Base-by-base conservation (phyloP, 2,888 invertebrate genomes). In the Smittia sp. region DNA sequence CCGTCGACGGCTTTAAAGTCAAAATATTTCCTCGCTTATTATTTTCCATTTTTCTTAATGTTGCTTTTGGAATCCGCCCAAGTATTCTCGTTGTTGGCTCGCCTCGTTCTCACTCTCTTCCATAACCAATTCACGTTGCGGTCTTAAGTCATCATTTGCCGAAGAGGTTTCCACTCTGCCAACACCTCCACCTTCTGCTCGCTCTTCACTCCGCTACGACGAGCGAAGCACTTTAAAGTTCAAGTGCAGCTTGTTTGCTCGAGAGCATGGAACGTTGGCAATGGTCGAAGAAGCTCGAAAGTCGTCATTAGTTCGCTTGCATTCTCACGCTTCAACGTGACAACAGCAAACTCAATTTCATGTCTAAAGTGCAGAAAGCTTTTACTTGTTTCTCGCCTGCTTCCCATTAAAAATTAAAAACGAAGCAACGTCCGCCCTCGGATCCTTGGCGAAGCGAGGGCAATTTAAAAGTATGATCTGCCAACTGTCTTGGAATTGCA, bases 171-270 rank as follows among this genome's bases (percentile, higher is more conserved):
- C 58, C 18, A 58, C 58, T 58, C 18, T 20, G 6, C 22, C 22
- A 22, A 22, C 58, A 58, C 58, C 13, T 22, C 18, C 18, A 22
- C 22, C 1, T 1, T 58, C 18, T n/a, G n/a, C n/a, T n/a, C n/a
- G n/a, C n/a, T n/a, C n/a, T n/a, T 38, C 38, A 38, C 11, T 11
- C n/a, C 15, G 46, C 11, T n/a, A 46, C 46, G 6, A 6, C 32
- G 32, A 32, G 32, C 32, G 32, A 46, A 46, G 46, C 46, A 46
- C 46, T 46, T 22, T 22, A 58, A 58, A 58, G 58, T 58, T 58
- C 68, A 68, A 68, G 68, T 46, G 46, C 68, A 68, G 41, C 66
- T 67, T 67, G 66, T 67, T 67, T 67, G 66, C 39, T 13, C n/a
- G 3, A 41, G 9, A 27, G 25, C 38, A 63, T 7, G 15, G 24